Percentiles rank a stretch among this genome's conserved stretches.
phyloP scores from a whole-genome alignment of 2,113 vertebrate genomes.

The Hypanus sabinus region DNA sequence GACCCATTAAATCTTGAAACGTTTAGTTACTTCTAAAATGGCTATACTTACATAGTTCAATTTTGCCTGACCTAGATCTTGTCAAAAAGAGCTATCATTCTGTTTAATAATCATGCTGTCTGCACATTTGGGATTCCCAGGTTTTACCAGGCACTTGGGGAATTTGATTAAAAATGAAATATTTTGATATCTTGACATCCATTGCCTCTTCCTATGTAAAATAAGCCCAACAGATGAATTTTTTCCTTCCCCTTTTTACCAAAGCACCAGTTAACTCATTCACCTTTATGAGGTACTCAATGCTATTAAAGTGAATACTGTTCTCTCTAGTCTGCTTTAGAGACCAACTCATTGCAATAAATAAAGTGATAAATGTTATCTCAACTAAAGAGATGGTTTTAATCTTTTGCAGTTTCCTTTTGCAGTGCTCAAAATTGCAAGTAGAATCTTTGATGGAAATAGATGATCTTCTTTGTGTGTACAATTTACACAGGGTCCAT shows the following conservation, averaged over 20 bases:
- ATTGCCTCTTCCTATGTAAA: neutral
- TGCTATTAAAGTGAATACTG: neutral
- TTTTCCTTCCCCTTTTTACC: neutral
- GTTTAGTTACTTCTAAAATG: conserved; percentile 15
- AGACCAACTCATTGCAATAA: neutral
- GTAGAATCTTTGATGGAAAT: neutral
- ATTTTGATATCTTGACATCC: neutral
- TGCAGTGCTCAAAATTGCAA: neutral
- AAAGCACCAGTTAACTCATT: neutral
- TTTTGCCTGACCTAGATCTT: neutral
- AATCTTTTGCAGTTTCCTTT: neutral
- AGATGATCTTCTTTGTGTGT: neutral
- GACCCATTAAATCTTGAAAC: neutral
- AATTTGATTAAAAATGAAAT: neutral
- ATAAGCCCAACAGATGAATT: neutral
- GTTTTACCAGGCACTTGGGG: neutral
- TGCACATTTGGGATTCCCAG: neutral
- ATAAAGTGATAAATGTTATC: neutral
- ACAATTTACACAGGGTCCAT: too few species aligned
- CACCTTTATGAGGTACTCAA: neutral
- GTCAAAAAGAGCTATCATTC: neutral
- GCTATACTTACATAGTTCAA: neutral
- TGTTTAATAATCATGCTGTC: conserved; percentile 12
- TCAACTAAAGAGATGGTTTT: neutral
- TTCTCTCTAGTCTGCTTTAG: neutral